phyloP scores from a whole-genome alignment of 1,140 invertebrate species.

The Babylonia areolata region DNA sequence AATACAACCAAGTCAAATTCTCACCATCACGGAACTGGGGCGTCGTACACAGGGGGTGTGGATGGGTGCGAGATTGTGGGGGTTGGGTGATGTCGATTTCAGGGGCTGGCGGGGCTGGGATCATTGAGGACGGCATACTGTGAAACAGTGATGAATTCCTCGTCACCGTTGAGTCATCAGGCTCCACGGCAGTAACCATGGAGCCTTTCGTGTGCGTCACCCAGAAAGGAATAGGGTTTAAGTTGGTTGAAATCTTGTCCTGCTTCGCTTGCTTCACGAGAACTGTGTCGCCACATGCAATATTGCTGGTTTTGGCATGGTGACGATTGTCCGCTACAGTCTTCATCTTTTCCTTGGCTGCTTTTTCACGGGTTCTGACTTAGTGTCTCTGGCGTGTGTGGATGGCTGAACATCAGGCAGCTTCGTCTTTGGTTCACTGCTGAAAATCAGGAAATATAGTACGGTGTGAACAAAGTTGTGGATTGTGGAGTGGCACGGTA shows the following conservation, averaged over 20 bases:
- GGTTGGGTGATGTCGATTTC: too few species aligned
- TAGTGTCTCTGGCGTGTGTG: neutral
- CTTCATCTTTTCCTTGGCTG: conserved; percentile 43
- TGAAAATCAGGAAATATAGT: conserved; percentile 40
- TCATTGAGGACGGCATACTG: neutral
- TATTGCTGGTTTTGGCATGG: conserved; percentile 26
- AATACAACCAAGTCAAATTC: too few species aligned
- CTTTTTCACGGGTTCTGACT: conserved; percentile 17
- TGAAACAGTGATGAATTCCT: conserved; percentile 11
- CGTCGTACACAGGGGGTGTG: too few species aligned
- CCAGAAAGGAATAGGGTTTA: conserved; percentile 18
- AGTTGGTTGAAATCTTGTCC: conserved; percentile 38
- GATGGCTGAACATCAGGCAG: conserved; percentile 14
- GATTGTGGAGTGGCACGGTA: conserved; percentile 27
- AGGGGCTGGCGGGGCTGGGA: neutral
- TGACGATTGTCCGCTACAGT: conserved; percentile 26
- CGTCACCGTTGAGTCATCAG: neutral
- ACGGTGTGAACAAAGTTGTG: conserved; percentile 40
- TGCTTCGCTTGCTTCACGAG: conserved; percentile 37
- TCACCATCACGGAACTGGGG: too few species aligned
- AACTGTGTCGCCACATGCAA: conserved; percentile 39
- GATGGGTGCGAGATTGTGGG: too few species aligned
- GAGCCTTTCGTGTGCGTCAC: conserved; percentile 28
- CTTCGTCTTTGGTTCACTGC: conserved; percentile 34
- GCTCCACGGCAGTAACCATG: conserved; percentile 38